These are phyloP conservation scores for Octomys mimax DNA, from an alignment of 2,797 vertebrate genomes.

Conservation along the genomic window DNA sequence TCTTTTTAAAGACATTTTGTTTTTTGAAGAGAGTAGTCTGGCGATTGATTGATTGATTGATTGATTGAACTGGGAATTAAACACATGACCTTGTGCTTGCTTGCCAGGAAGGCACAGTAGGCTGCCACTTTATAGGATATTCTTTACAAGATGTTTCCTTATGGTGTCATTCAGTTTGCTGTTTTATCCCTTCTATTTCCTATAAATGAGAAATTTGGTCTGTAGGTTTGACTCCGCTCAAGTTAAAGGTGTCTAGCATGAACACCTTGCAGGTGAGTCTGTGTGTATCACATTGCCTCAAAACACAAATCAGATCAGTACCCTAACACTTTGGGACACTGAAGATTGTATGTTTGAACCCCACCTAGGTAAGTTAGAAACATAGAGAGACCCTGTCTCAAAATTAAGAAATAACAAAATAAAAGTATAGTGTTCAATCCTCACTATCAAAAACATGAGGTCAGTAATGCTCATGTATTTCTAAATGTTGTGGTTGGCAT, in stretches of 20 bases:
- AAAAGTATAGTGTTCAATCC: not conserved
- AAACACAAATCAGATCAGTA: not conserved
- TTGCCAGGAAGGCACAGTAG: too few species aligned
- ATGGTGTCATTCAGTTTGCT: not conserved
- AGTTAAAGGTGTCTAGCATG: not conserved
- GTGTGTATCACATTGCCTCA: not conserved
- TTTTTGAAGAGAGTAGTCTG: not conserved
- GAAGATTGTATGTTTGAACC: not conserved
- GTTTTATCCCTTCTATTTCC: not conserved
- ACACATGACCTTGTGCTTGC: too few species aligned
- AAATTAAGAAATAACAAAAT: not conserved
- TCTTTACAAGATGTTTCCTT: not conserved
- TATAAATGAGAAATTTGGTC: not conserved
- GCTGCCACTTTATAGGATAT: not conserved
- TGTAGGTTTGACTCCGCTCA: not conserved
- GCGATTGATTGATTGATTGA: too few species aligned
- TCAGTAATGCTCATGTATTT: not conserved
- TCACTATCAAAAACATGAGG: not conserved
- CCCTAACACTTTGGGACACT: not conserved
- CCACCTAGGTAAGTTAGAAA: not conserved
- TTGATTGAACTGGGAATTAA: too few species aligned
- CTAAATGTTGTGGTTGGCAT: not conserved
- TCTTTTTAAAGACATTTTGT: not conserved
- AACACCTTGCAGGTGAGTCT: not conserved
- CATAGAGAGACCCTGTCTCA: not conserved